Base-by-base conservation (phyloP, 1,140 invertebrate genomes). In the Riptortus pedestris region DNA sequence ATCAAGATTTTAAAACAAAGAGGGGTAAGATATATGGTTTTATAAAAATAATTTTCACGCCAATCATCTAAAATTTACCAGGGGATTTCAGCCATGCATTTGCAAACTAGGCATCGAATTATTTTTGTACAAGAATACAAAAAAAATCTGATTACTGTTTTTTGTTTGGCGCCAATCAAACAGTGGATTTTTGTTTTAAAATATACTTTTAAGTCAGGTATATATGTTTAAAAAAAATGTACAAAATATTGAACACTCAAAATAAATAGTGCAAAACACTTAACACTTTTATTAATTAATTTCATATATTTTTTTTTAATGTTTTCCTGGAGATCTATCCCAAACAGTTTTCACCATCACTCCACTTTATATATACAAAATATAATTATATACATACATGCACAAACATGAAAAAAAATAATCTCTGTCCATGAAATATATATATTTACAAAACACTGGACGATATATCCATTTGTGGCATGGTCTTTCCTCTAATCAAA, bases 381-480 rank as follows among this genome's bases (percentile, higher is more conserved):
- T 55, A 55, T 55, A 55, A 55, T 27, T 55, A 55, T 60, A 26
- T 60, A 60, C 52, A 57, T 18, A 51, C 33, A 45, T 45, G 59
- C 31, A 33, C 31, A 60, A 60, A 60, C 29, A 60, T 43, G 38
- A 12, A 43, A 38, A 57, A 60, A 60, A 60, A 60, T 60, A 60
- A 45, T 43, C 33, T 60, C 33, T 60, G 31, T 60, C 59, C 38
- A 33, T 38, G 57, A 38, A 33, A 33, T 60, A 60, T 60, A 11
- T 60, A 60, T 45, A 60, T 38, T 18, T 60, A 33, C 57, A 60
- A 55, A 55, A 55, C 51, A 55, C 51, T 55, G 51, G 51, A 55
- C 51, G 24, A 55, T 55, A 55, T 38, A 38, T 38, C 31, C 31
- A 38, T 38, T n/a, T 38, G 31, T 38, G 14, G 31, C 5, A 38